phyloP scores from a whole-genome alignment of 1,140 invertebrate genomes.

The Brachionus sp. region DNA sequence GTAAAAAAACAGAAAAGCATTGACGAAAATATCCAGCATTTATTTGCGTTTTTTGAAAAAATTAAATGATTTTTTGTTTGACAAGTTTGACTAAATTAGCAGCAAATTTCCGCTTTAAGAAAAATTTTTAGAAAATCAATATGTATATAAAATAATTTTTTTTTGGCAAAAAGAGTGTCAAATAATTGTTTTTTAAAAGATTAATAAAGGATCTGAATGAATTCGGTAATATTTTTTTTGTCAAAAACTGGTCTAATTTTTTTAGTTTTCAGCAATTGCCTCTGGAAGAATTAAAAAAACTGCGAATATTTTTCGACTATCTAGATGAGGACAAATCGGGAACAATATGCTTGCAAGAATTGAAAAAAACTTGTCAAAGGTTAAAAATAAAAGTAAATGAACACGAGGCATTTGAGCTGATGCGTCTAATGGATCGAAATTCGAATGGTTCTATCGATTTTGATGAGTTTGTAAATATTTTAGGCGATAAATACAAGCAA shows the following conservation, averaged over 20 bases:
- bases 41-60: neutral
- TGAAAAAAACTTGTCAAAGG: neutral
- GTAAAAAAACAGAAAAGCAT: too few relatives aligned
- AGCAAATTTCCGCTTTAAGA: neutral
- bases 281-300: neutral
- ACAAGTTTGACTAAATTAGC: neutral
- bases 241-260: neutral
- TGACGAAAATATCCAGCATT: too few relatives aligned
- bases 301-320: neutral
- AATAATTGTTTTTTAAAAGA: neutral
- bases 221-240: neutral
- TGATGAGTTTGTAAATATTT: conserved; percentile 19
- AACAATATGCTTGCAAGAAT: neutral
- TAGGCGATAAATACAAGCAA: neutral
- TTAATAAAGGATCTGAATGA: neutral
- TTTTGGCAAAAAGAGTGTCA: neutral
- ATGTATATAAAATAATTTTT: neutral
- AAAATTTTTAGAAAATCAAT: neutral
- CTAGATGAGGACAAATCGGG: conserved; percentile 29
- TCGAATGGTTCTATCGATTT: conserved; percentile 40
- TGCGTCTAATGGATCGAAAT: conserved; percentile 34
- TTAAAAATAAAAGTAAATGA: neutral
- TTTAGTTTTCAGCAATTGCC: neutral
- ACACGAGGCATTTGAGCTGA: neutral
- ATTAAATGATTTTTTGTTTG: neutral